Evolutionary conservation across 2,113 vertebrate species (phyloP).

Genomic region (Silurus meridionalis): DNA sequence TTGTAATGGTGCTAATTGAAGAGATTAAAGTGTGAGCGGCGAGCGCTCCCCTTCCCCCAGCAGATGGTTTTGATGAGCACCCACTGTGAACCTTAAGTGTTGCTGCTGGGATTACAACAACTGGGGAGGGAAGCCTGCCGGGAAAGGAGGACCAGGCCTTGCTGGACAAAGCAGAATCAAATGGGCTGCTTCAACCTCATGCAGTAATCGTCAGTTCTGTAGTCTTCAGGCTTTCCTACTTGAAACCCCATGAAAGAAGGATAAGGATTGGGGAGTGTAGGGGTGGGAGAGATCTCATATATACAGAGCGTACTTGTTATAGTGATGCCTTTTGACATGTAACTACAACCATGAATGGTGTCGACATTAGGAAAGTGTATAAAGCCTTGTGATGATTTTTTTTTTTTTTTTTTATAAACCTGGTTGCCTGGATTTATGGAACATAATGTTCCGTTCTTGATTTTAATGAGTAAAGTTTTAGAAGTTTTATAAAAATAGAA

Average conservation of each 20-base stretch:
- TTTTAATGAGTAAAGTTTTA: not conserved
- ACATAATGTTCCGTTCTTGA: not conserved
- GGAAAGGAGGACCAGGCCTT: conserved; percentile 67
- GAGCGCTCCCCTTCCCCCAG: conserved; percentile 72
- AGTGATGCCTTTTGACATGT: not conserved
- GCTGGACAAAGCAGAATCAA: conserved; percentile 74
- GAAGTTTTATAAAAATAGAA: not conserved
- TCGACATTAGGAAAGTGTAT: not conserved
- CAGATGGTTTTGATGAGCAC: conserved; percentile 99
- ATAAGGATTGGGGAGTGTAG: conserved; percentile 32
- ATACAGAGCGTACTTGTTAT: not conserved
- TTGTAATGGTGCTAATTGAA: conserved; percentile 99
- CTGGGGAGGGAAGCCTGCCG: conserved; percentile 86
- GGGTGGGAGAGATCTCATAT: not conserved
- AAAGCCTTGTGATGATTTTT: not conserved
- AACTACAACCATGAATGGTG: not conserved
- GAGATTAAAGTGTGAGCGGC: conserved; percentile 88
- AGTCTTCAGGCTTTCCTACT: conserved; percentile 69
- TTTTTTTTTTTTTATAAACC: not conserved
- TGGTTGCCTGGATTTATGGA: not conserved
- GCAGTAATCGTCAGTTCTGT: conserved; percentile 41
- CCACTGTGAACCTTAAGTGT: conserved; percentile 99
- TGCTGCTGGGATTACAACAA: conserved; percentile 99
- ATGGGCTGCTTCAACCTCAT: conserved; percentile 67
- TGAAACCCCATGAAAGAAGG: conserved; percentile 21